These are phyloP conservation scores for Epinephelus lanceolatus DNA, from an alignment of 2,113 vertebrate species.

Conservation along the genomic window DNA sequence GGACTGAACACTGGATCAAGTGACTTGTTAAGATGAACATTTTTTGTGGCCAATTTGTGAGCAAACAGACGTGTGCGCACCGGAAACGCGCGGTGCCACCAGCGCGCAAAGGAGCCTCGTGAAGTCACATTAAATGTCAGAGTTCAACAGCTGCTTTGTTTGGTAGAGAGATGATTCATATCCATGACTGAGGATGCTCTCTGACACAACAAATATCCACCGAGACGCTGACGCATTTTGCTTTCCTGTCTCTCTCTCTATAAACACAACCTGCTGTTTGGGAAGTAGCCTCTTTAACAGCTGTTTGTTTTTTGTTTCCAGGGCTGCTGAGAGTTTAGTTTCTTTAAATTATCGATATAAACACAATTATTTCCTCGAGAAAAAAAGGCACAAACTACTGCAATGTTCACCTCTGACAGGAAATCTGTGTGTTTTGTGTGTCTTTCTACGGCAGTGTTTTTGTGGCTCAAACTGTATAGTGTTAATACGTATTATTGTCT, in stretches of 20 bases:
- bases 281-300: slow-evolving; percentile 45
- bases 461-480: slow-evolving; percentile 98
- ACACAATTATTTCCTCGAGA: slow-evolving; percentile 78
- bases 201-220: slow-evolving; percentile 18
- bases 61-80: slow-evolving; percentile 29
- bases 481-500: slow-evolving; percentile 97
- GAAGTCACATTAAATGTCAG: slow-evolving; percentile 47
- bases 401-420: slow-evolving; percentile 92
- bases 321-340: slow-evolving; percentile 74
- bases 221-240: slow-evolving; percentile 33
- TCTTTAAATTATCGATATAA: slow-evolving; percentile 80
- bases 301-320: slow-evolving; percentile 22
- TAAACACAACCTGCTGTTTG: slow-evolving; percentile 44
- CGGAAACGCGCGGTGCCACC: slow-evolving; percentile 46
- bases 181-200: slow-evolving; percentile 48
- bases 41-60: slow-evolving; percentile 3
- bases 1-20: not conserved
- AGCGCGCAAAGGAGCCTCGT: slow-evolving; percentile 41
- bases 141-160: slow-evolving; percentile 68
- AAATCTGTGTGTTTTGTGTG: slow-evolving; percentile 94
- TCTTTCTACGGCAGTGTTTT: slow-evolving; percentile 98
- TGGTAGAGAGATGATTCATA: slow-evolving; percentile 50
- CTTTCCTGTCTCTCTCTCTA: slow-evolving; percentile 31
- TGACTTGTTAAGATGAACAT: slow-evolving; percentile 50
- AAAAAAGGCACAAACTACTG: slow-evolving; percentile 92